A percentile compares a stretch with the other conserved stretches of the same genome.
Evolutionary conservation across 2,113 vertebrate species (phyloP).

Genomic region (Poeciliopsis occidentalis): DNA sequence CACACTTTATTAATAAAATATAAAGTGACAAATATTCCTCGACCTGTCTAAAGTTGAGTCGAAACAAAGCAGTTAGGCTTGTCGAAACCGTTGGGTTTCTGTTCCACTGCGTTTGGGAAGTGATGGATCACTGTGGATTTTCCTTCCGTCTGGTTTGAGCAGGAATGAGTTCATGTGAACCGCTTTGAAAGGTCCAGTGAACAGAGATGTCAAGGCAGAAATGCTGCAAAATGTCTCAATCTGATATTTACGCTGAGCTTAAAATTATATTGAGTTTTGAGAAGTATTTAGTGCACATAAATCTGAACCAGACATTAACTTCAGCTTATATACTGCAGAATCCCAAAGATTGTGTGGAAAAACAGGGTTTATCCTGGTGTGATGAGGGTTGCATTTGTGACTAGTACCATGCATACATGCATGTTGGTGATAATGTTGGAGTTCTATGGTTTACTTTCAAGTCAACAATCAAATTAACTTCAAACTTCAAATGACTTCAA

Average conservation of each 20-base stretch:
- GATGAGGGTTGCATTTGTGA: background rate
- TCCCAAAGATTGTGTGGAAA: background rate
- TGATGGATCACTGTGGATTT: background rate
- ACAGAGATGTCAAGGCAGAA: background rate
- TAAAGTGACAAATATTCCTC: background rate
- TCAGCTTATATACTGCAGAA: background rate
- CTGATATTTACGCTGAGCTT: background rate
- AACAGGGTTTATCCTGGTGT: too few relatives aligned
- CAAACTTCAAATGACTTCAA: background rate
- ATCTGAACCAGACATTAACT: background rate
- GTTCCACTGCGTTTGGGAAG: background rate
- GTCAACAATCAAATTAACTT: background rate
- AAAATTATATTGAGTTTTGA: too few relatives aligned
- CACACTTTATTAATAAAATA: background rate
- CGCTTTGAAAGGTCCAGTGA: background rate
- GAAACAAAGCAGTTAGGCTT: too few relatives aligned
- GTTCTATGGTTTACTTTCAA: background rate
- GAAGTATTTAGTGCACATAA: too few relatives aligned
- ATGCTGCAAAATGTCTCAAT: background rate
- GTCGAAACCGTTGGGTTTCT: background rate
- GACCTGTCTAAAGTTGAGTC: background rate
- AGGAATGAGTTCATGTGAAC: background rate
- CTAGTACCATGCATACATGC: background rate
- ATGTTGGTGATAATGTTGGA: background rate
- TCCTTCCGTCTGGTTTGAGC: background rate